Percentiles rank a stretch among this genome's conserved stretches.
These are phyloP conservation scores for Mormyrops attenuatus DNA, from an alignment of 2,797 vertebrate species.

Conservation along the genomic window DNA sequence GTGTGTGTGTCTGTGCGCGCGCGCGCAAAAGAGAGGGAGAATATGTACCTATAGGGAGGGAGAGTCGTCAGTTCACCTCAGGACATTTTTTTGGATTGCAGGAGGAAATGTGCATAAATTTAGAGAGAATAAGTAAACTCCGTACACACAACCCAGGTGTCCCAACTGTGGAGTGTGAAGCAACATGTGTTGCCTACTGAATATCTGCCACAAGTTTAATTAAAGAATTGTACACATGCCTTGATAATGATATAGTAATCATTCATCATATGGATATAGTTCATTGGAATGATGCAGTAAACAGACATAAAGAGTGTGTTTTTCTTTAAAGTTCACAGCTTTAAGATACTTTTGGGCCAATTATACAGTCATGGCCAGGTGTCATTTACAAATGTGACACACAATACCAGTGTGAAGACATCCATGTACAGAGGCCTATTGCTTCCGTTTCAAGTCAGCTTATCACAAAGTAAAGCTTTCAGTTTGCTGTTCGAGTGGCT, in stretches of 20 bases:
- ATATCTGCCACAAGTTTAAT: background rate
- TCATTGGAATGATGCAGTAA: background rate
- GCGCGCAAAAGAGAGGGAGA: too few species aligned
- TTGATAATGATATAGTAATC: background rate
- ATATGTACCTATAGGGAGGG: background rate
- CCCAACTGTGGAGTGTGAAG: background rate
- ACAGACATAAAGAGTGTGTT: background rate
- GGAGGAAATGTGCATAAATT: background rate
- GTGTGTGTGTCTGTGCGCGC: too few species aligned
- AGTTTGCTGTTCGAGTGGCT: background rate
- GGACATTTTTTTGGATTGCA: background rate
- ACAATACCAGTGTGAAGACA: background rate
- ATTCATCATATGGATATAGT: background rate
- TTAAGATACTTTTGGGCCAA: background rate
- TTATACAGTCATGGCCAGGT: background rate
- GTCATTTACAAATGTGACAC: background rate
- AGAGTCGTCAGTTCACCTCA: background rate
- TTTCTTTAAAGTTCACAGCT: background rate
- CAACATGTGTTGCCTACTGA: background rate
- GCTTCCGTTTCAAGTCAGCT: background rate
- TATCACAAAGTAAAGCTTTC: background rate
- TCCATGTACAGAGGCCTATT: background rate
- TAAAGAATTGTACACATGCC: background rate
- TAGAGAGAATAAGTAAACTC: background rate
- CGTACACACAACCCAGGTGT: background rate